phyloP scores from a whole-genome alignment of 2,113 vertebrate species.

The Petroica traversi region DNA sequence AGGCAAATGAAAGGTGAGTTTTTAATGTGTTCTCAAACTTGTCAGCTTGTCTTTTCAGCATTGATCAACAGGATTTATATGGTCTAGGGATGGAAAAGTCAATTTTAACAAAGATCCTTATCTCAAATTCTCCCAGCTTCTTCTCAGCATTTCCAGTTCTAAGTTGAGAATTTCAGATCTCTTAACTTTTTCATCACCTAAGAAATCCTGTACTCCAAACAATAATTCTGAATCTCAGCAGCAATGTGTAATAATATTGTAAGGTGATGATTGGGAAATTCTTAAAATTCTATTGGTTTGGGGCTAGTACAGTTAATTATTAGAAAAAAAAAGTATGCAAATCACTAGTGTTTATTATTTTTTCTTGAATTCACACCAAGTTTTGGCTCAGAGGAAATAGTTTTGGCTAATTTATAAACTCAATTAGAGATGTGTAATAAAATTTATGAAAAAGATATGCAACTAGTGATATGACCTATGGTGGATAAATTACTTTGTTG shows the following conservation, averaged over 20 bases:
- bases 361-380: neutral
- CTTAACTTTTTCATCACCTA: accelerated
- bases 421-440: neutral
- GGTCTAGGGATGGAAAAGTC: neutral
- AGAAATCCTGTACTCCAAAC: neutral
- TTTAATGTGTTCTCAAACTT: neutral
- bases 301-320: neutral
- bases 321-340: neutral
- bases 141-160: neutral
- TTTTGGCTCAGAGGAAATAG: neutral
- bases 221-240: neutral
- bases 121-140: neutral
- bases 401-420: neutral
- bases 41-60: neutral
- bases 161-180: neutral
- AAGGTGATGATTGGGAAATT: neutral
- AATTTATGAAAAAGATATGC: neutral
- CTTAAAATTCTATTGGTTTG: neutral
- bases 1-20: neutral
- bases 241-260: neutral
- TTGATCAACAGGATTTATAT: neutral
- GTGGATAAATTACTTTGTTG: neutral
- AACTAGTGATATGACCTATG: neutral
- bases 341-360: neutral
- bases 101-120: neutral